Conservation (phyloP, 2,113 vertebrate genomes). For the Hippocampus zosterae region DNA sequence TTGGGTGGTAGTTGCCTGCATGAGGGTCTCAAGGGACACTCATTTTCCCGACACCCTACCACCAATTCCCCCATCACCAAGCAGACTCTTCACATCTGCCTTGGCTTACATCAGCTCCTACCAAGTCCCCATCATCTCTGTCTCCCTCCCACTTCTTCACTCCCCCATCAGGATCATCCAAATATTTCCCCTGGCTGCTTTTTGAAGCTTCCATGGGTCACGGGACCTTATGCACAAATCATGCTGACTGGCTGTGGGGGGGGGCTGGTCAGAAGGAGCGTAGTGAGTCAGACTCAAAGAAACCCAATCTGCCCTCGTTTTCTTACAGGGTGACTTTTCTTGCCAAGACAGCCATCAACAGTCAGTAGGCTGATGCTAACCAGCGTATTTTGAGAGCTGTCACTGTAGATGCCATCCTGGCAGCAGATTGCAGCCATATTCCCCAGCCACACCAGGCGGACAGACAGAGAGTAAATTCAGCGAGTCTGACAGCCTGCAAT, state of each 20-base stretch:
- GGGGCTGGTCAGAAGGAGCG: constrained; percentile 68
- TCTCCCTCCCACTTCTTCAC: constrained; percentile 68
- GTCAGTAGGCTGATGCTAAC: constrained; percentile 66
- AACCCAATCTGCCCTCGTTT: constrained; percentile 86
- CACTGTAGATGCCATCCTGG: constrained; percentile 47
- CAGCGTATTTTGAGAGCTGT: constrained; percentile 54
- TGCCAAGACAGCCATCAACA: constrained; percentile 75
- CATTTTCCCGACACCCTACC: constrained; percentile 17
- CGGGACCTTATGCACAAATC: constrained; percentile 92
- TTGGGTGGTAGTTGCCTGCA: constrained; percentile 17
- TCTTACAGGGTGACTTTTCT: constrained; percentile 79
- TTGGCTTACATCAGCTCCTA: constrained; percentile 74
- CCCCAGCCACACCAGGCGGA: constrained; percentile 46
- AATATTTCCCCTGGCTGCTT: constrained; percentile 83
- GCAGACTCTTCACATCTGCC: constrained; percentile 88
- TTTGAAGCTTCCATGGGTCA: constrained; percentile 90
- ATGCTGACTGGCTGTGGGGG: constrained; percentile 78
- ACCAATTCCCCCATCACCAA: constrained; percentile 54
- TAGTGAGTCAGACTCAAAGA: constrained; percentile 72
- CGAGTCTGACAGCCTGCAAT: constrained; percentile 59
- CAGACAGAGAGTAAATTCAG: constrained; percentile 56
- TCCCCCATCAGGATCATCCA: constrained; percentile 75
- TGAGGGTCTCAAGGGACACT: constrained; percentile 27
- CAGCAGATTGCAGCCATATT: constrained; percentile 54
- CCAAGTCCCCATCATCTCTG: constrained; percentile 50